phyloP scores from a whole-genome alignment of 2,797 vertebrate genomes.

The Spinibarbus caldwelli region DNA sequence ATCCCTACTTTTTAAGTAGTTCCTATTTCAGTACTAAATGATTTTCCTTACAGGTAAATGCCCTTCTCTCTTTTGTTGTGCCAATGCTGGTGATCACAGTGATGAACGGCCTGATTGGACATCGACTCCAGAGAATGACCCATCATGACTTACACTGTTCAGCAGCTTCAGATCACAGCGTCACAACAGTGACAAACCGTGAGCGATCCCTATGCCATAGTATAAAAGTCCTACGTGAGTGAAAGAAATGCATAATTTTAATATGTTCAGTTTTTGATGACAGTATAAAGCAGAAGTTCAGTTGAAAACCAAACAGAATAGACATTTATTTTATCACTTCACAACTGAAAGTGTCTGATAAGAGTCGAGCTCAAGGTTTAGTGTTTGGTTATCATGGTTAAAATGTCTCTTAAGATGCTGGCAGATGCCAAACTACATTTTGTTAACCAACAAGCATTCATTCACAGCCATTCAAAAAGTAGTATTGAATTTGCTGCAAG shows the following conservation, averaged over 20 bases:
- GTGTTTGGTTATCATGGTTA: neutral
- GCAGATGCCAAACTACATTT: neutral
- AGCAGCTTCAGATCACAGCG: slow-evolving; percentile 67
- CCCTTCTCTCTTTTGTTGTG: slow-evolving; percentile 82
- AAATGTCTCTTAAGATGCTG: neutral
- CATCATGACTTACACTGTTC: slow-evolving; percentile 76
- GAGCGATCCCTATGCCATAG: slow-evolving; percentile 81
- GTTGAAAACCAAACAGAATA: too few relatives aligned
- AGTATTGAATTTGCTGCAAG: too few relatives aligned
- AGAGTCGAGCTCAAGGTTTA: neutral
- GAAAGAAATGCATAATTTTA: neutral
- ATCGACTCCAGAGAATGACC: slow-evolving; percentile 81
- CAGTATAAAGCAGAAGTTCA: too few relatives aligned
- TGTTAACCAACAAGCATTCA: too few relatives aligned
- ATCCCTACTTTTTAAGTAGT: too few relatives aligned
- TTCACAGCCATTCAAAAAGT: too few relatives aligned
- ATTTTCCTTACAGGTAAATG: slow-evolving; percentile 73
- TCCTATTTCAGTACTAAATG: neutral
- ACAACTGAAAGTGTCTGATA: too few relatives aligned
- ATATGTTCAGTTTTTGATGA: neutral
- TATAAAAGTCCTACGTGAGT: slow-evolving; percentile 82
- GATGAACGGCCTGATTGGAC: slow-evolving; percentile 83
- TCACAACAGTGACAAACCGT: slow-evolving; percentile 77
- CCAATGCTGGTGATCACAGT: slow-evolving; percentile 81
- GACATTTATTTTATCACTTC: neutral